Base-by-base conservation (phyloP, 1,140 invertebrate genomes). In the Drosophila kurseongensis region DNA sequence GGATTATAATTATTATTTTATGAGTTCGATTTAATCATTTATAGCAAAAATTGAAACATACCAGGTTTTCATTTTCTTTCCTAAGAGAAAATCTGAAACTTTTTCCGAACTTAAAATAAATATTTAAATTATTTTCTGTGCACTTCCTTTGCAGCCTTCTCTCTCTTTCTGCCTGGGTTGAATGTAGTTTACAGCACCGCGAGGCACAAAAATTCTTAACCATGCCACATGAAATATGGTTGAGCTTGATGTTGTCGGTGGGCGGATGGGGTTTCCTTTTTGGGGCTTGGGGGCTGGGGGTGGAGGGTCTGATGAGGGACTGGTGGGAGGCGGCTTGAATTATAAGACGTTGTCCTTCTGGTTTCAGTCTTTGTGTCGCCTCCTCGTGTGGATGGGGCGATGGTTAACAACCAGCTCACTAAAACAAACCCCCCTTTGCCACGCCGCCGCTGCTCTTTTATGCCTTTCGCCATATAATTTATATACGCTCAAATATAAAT, bases 161-260 rank as follows among this genome's bases (percentile, higher is more conserved):
- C 29, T 1, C 29, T 32, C 29, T 32, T 8, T 32, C 29, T 32
- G 29, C 16, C 56, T 41, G n/a, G 68, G 65, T 48, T 75, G 69
- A 60, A 67, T 77, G 65, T 77, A 77, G 75, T 77, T 77, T 77
- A 77, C 75, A 77, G 74, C 74, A 77, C 75, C 75, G 75, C 75
- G 74, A 88, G 83, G 69, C 82, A 82, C 58, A 75, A 78, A 71
- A 82, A 85, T 86, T 86, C 84, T 86, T 88, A 88, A 83, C 78
- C 82, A 76, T 82, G 83, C 79, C 82, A 83, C 82, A 86, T 82
- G 75, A 82, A 88, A 88, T 82, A 72, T 78, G 74, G 75, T 78
- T 41, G 60, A 50, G 59, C 78, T 76, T 51, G 48, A 61, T 67
- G 47, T 62, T 78, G 32, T 40, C 13, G 35, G 23, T 54, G 18